Percentiles rank a stretch among this genome's conserved stretches.
phyloP scores from a whole-genome alignment of 2,113 vertebrate genomes.

The Ochotona princeps region DNA sequence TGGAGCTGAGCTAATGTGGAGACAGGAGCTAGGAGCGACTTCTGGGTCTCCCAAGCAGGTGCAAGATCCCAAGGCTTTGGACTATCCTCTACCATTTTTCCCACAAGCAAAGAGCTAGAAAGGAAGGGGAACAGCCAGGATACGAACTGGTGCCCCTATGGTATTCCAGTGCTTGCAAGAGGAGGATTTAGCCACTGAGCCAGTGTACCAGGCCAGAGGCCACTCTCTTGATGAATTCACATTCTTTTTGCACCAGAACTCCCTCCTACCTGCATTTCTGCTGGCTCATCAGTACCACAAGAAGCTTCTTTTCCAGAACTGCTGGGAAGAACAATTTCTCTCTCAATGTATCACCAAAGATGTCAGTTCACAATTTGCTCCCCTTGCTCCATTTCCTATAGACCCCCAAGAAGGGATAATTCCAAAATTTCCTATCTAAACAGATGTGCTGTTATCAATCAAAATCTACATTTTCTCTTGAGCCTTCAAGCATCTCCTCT shows the following conservation, averaged over 20 bases:
- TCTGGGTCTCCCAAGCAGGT: too few species aligned
- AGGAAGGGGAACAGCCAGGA: too few species aligned
- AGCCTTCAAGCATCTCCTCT: neutral
- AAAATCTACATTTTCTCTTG: neutral
- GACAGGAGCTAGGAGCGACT: too few species aligned
- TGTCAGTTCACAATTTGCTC: neutral
- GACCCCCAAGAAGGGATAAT: neutral
- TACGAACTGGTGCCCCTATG: too few species aligned
- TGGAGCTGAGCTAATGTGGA: too few species aligned
- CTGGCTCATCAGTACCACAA: neutral
- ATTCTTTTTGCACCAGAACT: neutral
- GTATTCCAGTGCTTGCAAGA: too few species aligned
- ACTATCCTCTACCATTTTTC: too few species aligned
- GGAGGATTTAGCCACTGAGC: too few species aligned
- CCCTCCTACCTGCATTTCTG: neutral
- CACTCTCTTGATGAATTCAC: too few species aligned
- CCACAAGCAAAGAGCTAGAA: too few species aligned
- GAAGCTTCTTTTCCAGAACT: neutral
- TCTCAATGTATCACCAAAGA: neutral
- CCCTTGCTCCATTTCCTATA: neutral
- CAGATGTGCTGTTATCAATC: neutral
- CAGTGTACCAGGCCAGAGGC: too few species aligned
- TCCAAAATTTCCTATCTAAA: neutral
- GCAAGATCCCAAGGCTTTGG: too few species aligned
- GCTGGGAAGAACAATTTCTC: neutral